A percentile compares a stretch with the other conserved stretches of the same genome.
phyloP scores from a whole-genome alignment of 2,797 vertebrate genomes.

The Thamnophis elegans region DNA sequence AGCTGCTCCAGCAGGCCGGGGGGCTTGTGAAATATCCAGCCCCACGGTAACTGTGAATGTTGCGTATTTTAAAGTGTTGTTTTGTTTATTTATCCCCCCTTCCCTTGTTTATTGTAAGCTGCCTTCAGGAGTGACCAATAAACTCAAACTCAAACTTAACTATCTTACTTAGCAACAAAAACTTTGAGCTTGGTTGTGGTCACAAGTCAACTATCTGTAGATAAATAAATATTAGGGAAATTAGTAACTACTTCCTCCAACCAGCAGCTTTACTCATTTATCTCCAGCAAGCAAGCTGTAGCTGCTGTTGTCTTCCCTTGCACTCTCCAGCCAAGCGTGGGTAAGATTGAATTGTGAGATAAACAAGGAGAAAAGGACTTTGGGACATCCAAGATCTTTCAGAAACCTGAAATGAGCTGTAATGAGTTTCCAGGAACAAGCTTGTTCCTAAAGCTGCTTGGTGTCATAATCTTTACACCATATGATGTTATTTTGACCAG shows the following conservation, averaged over 20 bases:
- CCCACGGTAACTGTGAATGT: too few relatives aligned
- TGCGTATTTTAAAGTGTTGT: too few relatives aligned
- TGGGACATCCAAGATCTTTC: background rate
- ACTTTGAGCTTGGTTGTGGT: background rate
- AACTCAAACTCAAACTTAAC: too few relatives aligned
- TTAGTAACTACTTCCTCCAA: background rate
- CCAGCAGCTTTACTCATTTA: background rate
- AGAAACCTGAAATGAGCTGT: too few relatives aligned
- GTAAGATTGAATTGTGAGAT: background rate
- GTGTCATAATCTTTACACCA: background rate
- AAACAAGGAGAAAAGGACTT: too few relatives aligned
- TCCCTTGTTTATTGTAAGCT: too few relatives aligned
- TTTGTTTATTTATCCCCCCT: too few relatives aligned
- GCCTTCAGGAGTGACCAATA: too few relatives aligned
- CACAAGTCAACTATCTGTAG: background rate
- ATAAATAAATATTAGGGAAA: background rate
- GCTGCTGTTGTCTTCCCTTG: background rate
- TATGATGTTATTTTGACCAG: background rate
- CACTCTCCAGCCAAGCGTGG: background rate
- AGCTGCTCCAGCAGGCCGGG: too few relatives aligned
- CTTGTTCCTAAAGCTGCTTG: background rate
- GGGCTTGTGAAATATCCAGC: too few relatives aligned
- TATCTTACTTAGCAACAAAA: background rate
- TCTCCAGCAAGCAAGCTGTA: background rate
- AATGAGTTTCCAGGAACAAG: background rate